Conservation (phyloP, 2,113 vertebrate species). For the Ranitomeya variabilis region DNA sequence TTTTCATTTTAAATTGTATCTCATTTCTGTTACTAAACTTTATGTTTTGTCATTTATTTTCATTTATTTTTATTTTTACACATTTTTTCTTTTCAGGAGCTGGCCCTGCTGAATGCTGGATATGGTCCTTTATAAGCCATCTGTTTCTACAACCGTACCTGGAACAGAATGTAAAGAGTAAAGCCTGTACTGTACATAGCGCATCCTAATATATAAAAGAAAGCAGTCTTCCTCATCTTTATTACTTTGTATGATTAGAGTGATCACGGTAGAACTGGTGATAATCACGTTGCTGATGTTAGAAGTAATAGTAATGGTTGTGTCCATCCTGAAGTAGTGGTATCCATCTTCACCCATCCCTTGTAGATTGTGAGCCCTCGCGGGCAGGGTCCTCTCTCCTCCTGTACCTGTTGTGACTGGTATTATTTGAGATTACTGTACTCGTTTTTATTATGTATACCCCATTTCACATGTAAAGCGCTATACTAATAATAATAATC, state of each 20-base stretch:
- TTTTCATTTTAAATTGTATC: not conserved
- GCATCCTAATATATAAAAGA: not conserved
- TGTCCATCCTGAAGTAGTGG: too few species aligned
- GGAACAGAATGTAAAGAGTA: not conserved
- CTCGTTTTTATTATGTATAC: too few species aligned
- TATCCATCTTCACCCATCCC: not conserved
- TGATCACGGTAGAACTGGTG: not conserved
- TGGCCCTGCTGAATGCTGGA: conserved; percentile 63
- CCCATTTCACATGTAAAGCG: too few species aligned
- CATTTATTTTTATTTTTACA: not conserved
- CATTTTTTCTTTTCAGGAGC: conserved; percentile 56
- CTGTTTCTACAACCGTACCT: conserved; percentile 19
- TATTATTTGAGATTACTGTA: too few species aligned
- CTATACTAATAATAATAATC: too few species aligned
- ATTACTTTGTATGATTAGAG: not conserved
- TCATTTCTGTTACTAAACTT: not conserved
- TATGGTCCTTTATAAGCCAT: conserved; percentile 58
- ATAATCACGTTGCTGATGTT: not conserved
- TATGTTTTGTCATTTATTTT: not conserved
- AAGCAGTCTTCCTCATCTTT: not conserved
- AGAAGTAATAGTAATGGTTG: not conserved
- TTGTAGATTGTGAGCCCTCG: too few species aligned
- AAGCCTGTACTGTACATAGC: not conserved
- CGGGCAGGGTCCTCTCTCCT: too few species aligned
- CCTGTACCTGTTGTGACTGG: too few species aligned